Base-by-base conservation (phyloP, 2,888 invertebrate species). In the Nebria salina region DNA sequence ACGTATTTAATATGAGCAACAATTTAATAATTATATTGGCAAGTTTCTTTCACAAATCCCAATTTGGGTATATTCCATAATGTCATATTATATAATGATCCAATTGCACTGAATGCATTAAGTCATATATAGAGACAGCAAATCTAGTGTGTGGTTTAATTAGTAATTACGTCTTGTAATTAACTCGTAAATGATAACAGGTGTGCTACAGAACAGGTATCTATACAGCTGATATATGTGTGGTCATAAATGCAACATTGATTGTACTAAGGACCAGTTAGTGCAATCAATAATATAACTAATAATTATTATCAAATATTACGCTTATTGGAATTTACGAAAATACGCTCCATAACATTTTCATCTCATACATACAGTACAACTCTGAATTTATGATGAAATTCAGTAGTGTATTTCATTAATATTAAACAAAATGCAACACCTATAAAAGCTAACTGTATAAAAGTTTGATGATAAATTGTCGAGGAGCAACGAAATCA, bases 111-210 rank as follows among this genome's bases (percentile, higher is more conserved):
- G 5, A 54, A 7, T 54, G 34, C 34, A 34, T 34, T 34, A 34
- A 54, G 13, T 54, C 8, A 54, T 54, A 54, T 54, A 54, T 8
- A 54, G 54, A 54, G 54, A 54, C 11, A 54, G 8, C 8, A 54
- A 4, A 34, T 2, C 34, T 34, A 66, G 66, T 76, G 76, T 76
- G 66, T 76, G 66, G 66, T 76, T 76, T 42, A 76, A 76, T 43
- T 76, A 66, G 68, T 68, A 76, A 76, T 76, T 76, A 76, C 11
- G 34, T n/a, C 34, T 76, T 26, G 76, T 76, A 76, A 76, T 76
- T 76, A 76, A 43, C 75, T 75, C 54, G 54, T 54, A 54, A 54
- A 54, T 68, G 66, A 66, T 76, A 76, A 68, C 76, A 76, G 76
- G 76, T 76, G 76, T 76, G 66, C 42, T 25, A 20, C 65, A 76